These are phyloP conservation scores for Gulo gulo DNA, from an alignment of 2,113 vertebrate genomes.

Conservation along the genomic window DNA sequence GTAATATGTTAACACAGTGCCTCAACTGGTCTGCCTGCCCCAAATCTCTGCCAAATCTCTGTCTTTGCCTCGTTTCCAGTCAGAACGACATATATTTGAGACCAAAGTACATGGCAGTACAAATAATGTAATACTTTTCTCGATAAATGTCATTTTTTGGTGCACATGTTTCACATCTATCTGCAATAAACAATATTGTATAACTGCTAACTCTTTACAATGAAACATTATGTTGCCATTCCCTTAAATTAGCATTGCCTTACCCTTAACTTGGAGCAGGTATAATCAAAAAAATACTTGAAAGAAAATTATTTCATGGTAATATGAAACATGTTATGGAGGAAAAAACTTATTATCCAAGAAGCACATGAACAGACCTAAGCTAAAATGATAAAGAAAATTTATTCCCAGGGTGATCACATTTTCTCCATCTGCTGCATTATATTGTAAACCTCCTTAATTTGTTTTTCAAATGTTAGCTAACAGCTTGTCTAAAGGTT, in stretches of 20 bases:
- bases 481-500: slow-evolving; percentile 85
- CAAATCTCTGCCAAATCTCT: no score
- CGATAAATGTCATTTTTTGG: neutral
- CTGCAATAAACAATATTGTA: neutral
- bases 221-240: neutral
- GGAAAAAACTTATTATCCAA: slow-evolving; percentile 9
- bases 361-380: slow-evolving; percentile 1
- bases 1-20: neutral
- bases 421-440: slow-evolving; percentile 83
- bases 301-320: neutral
- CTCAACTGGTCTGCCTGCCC: neutral
- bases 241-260: neutral
- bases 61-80: neutral
- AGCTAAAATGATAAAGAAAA: slow-evolving; percentile 71
- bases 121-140: neutral
- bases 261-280: neutral
- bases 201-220: neutral
- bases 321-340: neutral
- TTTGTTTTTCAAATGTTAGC: slow-evolving; percentile 83
- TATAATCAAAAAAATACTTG: neutral
- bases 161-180: neutral
- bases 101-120: neutral
- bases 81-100: neutral
- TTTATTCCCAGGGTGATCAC: slow-evolving; percentile 64
- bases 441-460: slow-evolving; percentile 78